Base-by-base conservation (phyloP, 2,113 vertebrate species). In the Jacana jacana region DNA sequence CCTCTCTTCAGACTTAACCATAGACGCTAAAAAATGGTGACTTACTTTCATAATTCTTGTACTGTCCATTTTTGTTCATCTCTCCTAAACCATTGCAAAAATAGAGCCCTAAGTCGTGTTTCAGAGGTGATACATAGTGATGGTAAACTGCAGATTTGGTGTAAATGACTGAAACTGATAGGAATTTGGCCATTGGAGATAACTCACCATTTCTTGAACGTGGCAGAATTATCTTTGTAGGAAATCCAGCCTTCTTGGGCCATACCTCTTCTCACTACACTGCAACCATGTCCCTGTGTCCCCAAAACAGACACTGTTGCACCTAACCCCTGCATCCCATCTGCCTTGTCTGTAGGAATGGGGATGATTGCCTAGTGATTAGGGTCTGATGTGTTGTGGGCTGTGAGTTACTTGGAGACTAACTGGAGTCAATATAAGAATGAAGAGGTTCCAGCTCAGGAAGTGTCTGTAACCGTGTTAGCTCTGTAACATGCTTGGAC, bases 391-490 rank as follows among this genome's bases (percentile, higher is more conserved):
- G 14, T 14, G 2, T 7, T 64, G 14, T 25, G n/a, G 55, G 22
- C 49, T 81, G 28, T 0, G 0, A 63, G 24, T 51, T 81, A 30
- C 16, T 37, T 1, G 0, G 44, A 69, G 35, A 16, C 37, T 54
- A 54, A 13, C 37, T 81, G 69, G 20, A 42, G 31, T 64, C 70
- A n/a, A 0, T 51, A 4, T 4, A 27, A 61, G 52, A 76, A 66
- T 42, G 30, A 37, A 83, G 64, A 91, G 17, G 27, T 55, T 79
- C 33, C 23, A 81, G 70, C 48, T 57, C 13, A 12, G 54, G 51
- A 84, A 66, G 1, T 17, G 23, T 46, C 79, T 33, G 3, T 49
- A 92, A 89, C 81, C 3, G 2, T 44, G 33, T 37, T 92, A 78
- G 28, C n/a, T 86, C 28, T 48, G 52, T 48, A 69, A 55, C 3